These are phyloP conservation scores for Glaucopsyche alexis DNA, from an alignment of 2,888 invertebrate genomes.

Conservation along the genomic window DNA sequence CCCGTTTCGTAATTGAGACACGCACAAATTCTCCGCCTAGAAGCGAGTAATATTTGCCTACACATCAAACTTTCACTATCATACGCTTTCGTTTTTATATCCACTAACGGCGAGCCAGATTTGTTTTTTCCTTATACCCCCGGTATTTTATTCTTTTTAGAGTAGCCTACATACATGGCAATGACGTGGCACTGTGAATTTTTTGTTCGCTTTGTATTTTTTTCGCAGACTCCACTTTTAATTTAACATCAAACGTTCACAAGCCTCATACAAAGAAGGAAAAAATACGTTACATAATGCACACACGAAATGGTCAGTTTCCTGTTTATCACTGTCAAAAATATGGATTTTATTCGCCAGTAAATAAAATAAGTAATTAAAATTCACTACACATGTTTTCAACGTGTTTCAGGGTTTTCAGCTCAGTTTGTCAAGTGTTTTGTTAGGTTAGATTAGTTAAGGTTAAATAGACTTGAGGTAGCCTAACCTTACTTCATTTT, in stretches of 20 bases:
- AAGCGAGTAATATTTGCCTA: slow-evolving; percentile 77
- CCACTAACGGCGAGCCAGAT: slow-evolving; percentile 59
- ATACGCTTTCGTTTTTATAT: slow-evolving; percentile 77
- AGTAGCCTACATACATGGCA: slow-evolving; percentile 44
- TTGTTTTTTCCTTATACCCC: slow-evolving; percentile 60
- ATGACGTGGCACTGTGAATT: slow-evolving; percentile 37
- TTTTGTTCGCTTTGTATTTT: slow-evolving; percentile 33
- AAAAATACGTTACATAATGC: background rate
- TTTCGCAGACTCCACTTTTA: slow-evolving; percentile 32
- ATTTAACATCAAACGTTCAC: slow-evolving; percentile 19
- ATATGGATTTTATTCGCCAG: background rate
- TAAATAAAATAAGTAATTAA: no score
- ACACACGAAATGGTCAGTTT: background rate
- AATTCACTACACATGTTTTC: no score
- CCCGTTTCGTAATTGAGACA: slow-evolving; percentile 63
- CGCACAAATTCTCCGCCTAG: slow-evolving; percentile 74
- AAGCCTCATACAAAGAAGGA: background rate
- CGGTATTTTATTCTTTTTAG: slow-evolving; percentile 51
- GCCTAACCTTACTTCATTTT: no score
- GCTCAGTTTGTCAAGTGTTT: no score
- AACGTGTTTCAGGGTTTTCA: no score
- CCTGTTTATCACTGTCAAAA: background rate
- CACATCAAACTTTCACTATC: slow-evolving; percentile 81
- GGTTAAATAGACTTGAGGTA: no score
- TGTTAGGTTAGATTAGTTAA: no score